Base-by-base conservation (phyloP, 1,140 invertebrate species). In the Eurosta solidaginis region DNA sequence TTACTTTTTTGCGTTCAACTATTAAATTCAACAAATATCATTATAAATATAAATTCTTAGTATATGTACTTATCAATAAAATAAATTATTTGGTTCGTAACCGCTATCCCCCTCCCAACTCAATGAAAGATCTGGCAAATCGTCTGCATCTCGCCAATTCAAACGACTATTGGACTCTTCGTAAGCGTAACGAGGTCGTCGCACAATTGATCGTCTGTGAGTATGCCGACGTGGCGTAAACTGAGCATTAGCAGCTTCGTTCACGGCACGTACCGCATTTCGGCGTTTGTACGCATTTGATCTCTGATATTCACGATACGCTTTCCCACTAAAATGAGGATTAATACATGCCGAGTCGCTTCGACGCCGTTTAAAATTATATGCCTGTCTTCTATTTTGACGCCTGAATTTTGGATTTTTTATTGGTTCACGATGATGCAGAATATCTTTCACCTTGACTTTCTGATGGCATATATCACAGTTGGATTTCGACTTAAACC, bases 391-490 rank as follows among this genome's bases (percentile, higher is more conserved):
- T 20, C 33, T 40, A 7, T 36, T 36, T 42, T 36, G 33, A 3
- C 59, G 59, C 14, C 33, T 68, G n/a, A 5, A 3, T 20, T 68
- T 68, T 20, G 59, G 20, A 9, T 10, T 68, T 20, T 68, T 68
- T 20, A 68, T 68, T 0, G 59, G 22, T 10, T 42, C 27, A 10
- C 12, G 36, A n/a, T 40, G 59, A 14, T 68, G 59, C 14, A 68
- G 33, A 9, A 68, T 3, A 3, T 68, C 59, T 12, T 68, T 68
- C 6, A 68, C 0, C 22, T 68, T 68, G 2, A 10, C 33, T 27
- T 68, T 68, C 10, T 68, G 59, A 68, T 68, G 59, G 22, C 59
- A 68, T 22, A 20, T 40, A 42, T 68, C 59, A 20, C 59, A 68
- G n/a, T 20, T 68, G 0, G 33, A n/a, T 22, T 40, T 20, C 27